phyloP scores from a whole-genome alignment of 2,888 invertebrate species.

The Molorchus minor region DNA sequence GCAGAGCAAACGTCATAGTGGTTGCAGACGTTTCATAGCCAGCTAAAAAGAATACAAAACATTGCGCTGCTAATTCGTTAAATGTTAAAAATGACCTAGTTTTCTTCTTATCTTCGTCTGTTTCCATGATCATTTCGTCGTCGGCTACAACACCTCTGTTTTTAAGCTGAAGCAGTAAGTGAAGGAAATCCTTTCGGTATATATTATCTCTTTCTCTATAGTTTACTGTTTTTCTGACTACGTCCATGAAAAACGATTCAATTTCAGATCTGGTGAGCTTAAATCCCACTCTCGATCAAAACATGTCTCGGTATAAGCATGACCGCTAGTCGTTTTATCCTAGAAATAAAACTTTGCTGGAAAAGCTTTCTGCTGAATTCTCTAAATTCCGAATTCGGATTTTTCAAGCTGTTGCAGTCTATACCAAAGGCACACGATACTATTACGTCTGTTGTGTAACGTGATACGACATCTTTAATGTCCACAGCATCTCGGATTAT shows the following conservation, averaged over 20 bases:
- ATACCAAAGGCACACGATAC: constrained; percentile 68
- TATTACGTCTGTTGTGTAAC: constrained; percentile 68
- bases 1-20: constrained; percentile 39
- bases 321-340: background rate
- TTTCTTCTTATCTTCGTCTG: background rate
- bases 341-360: background rate
- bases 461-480: constrained; percentile 64
- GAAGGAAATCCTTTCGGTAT: constrained; percentile 64
- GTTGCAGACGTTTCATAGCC: constrained; percentile 44
- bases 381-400: constrained; percentile 64
- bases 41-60: constrained; percentile 39
- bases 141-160: constrained; percentile 48
- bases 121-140: constrained; percentile 34
- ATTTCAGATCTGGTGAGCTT: constrained; percentile 23
- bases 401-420: constrained; percentile 66
- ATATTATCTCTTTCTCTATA: constrained; percentile 49
- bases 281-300: background rate
- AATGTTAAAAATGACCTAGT: constrained; percentile 7
- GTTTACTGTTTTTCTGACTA: constrained; percentile 58
- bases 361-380: constrained; percentile 39
- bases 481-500: constrained; percentile 28
- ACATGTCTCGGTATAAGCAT: background rate
- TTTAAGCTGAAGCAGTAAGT: constrained; percentile 62
- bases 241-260: constrained; percentile 40
- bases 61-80: constrained; percentile 39